Base-by-base conservation (phyloP, 2,797 vertebrate species). In the Syngnathus acus region DNA sequence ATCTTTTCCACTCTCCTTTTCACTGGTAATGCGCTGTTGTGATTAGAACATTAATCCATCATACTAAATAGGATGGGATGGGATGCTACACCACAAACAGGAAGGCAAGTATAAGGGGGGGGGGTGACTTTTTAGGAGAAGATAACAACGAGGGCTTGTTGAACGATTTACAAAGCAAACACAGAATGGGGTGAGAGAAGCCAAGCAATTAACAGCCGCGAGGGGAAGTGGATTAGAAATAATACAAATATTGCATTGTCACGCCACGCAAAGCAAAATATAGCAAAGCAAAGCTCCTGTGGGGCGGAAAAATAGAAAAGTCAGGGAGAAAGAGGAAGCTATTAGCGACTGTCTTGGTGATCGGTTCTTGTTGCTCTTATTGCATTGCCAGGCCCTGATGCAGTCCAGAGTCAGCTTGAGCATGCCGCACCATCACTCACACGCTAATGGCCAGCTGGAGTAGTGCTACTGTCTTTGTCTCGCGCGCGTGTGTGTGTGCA, bases 341-440 rank as follows among this genome's bases (percentile, higher is more conserved):
- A 63, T 64, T 47, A 68, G 62, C 63, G 68, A 77, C 59, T 64
- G 74, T 71, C 51, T 26, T 57, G 68, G 58, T 73, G 76, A 77
- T 77, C 74, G 47, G 59, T 50, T 70, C 65, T 68, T 64, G 55
- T 68, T 70, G 71, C 59, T 61, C 59, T 72, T 73, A 71, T 77
- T 72, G 71, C 68, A 65, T 73, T 45, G 60, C 71, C 13, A 3
- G 39, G 59, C 59, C 65, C 65, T 59, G 66, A 73, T 45, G 40
- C 59, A 61, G 59, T 61, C 64, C 50, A 40, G 66, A 81, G 78
- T 80, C 78, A 73, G 69, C 73, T 82, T 71, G 65, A 69, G 78
- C 71, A 61, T 1, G 75, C 62, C 70, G 66, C 66, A 32, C 67
- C 73, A 80, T 82, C 82, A 74, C 64, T 80, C 81, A 82, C 62